phyloP scores from a whole-genome alignment of 2,797 vertebrate species.

The Poeciliopsis presidionis region DNA sequence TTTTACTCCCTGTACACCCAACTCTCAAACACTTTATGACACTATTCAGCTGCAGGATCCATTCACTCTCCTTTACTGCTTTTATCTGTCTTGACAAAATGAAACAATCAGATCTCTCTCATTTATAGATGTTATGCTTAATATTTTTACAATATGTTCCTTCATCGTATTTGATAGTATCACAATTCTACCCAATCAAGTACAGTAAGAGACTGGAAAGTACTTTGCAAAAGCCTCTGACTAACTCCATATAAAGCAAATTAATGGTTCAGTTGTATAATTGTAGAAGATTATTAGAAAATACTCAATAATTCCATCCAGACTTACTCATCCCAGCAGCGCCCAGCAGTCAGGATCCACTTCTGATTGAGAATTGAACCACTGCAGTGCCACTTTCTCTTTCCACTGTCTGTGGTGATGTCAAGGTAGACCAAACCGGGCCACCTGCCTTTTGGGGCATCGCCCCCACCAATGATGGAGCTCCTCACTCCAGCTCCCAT shows the following conservation, averaged over 20 bases:
- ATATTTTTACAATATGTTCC: too few species aligned
- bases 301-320: background rate
- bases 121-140: too few species aligned
- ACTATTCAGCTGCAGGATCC: background rate
- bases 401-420: background rate
- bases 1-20: too few species aligned
- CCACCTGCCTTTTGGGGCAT: rapidly evolving
- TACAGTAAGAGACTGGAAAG: background rate
- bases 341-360: constrained; percentile 54
- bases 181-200: too few species aligned
- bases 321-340: constrained; percentile 30
- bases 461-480: constrained; percentile 30
- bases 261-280: background rate
- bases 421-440: constrained; percentile 35
- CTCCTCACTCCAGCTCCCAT: constrained; percentile 25
- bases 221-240: background rate
- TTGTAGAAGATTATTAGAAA: background rate
- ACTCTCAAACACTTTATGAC: background rate
- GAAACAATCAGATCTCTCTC: too few species aligned
- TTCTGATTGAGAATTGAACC: constrained; percentile 8
- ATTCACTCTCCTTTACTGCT: background rate
- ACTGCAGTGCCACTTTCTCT: constrained; percentile 19
- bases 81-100: too few species aligned
- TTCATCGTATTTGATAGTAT: too few species aligned
- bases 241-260: background rate